Evolutionary conservation across 2,888 invertebrate genomes (phyloP).

Genomic region (Eurytoma adleriae): DNA sequence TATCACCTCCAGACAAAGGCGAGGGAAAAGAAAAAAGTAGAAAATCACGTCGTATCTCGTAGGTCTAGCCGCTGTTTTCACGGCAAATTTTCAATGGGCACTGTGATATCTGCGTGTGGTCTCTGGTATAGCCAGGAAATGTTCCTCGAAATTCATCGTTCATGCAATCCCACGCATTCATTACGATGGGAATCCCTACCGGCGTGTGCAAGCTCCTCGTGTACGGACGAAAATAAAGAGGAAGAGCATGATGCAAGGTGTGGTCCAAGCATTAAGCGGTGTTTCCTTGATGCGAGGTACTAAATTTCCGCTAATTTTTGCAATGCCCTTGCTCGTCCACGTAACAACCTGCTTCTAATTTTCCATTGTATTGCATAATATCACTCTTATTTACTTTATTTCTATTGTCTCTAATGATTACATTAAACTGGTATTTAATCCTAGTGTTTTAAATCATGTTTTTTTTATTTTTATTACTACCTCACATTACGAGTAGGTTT

Average conservation of each 20-base stretch:
- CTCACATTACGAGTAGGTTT: too few species aligned
- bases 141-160: conserved; percentile 67
- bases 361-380: conserved; percentile 46
- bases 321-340: neutral
- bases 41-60: neutral
- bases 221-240: conserved; percentile 41
- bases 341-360: conserved; percentile 53
- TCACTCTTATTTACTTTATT: neutral
- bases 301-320: conserved; percentile 44
- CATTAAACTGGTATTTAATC: too few species aligned
- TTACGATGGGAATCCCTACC: conserved; percentile 57
- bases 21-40: neutral
- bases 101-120: conserved; percentile 49
- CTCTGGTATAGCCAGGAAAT: conserved; percentile 52
- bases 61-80: conserved; percentile 25
- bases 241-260: conserved; percentile 48
- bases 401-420: too few species aligned
- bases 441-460: too few species aligned
- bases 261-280: conserved; percentile 40
- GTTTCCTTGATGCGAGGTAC: conserved; percentile 47
- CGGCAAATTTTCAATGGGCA: conserved; percentile 21
- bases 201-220: neutral
- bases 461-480: neutral
- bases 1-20: neutral
- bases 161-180: conserved; percentile 66